A percentile compares a stretch with the other conserved stretches of the same genome.
Evolutionary conservation across 2,888 invertebrate species (phyloP).

Genomic region (Lepidocyrtoides sp.): DNA sequence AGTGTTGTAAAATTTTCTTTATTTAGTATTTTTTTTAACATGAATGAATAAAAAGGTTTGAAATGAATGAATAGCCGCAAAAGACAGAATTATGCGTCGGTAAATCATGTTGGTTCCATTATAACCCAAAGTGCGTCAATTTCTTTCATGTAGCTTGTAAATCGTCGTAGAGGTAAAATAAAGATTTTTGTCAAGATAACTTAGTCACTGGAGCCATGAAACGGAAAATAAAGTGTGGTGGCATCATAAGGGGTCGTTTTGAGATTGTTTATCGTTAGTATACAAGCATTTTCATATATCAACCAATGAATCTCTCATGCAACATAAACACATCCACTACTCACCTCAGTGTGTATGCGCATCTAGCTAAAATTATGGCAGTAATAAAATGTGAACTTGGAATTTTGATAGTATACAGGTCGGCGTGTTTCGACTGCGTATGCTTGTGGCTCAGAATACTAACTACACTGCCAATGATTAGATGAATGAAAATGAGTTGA

Average conservation of each 20-base stretch:
- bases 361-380: conserved; percentile 6
- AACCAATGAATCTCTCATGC: conserved; percentile 46
- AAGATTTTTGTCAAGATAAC: background rate
- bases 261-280: conserved; percentile 33
- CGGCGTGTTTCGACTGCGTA: background rate
- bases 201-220: background rate
- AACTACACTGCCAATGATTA: conserved; percentile 58
- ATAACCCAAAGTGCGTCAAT: too few relatives aligned
- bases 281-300: conserved; percentile 23
- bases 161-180: background rate
- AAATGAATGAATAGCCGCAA: too few relatives aligned
- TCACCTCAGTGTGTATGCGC: background rate
- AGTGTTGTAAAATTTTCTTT: too few relatives aligned
- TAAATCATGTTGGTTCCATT: too few relatives aligned
- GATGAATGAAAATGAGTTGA: conserved; percentile 45
- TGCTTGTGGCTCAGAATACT: conserved; percentile 43
- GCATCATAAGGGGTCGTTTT: background rate
- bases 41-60: too few relatives aligned
- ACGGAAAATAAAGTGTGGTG: background rate
- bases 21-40: too few relatives aligned
- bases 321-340: conserved; percentile 52
- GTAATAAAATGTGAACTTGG: conserved; percentile 48
- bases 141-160: background rate
- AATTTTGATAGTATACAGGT: background rate
- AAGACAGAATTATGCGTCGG: too few relatives aligned